Percentiles rank a stretch among this genome's conserved stretches.
Conservation (phyloP, 2,888 invertebrate genomes). For the Phengaris arion region DNA sequence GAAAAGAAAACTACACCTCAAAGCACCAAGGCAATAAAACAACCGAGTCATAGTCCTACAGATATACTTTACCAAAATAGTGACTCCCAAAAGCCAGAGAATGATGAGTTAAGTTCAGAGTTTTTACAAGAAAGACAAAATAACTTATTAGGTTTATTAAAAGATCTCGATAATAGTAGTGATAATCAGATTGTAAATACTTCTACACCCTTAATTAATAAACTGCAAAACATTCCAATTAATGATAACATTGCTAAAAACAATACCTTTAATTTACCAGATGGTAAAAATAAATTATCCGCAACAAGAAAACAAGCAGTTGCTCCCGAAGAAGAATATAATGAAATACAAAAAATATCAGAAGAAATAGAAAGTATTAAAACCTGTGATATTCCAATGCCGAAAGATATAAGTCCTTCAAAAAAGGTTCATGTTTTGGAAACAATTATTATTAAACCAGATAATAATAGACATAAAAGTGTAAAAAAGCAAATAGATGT, state of each 20-base stretch:
- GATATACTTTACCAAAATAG: slow-evolving; percentile 50
- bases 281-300: slow-evolving; percentile 32
- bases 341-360: slow-evolving; percentile 43
- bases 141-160: slow-evolving; percentile 54
- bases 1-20: slow-evolving; percentile 41
- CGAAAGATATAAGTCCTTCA: slow-evolving; percentile 50
- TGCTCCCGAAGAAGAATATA: slow-evolving; percentile 41
- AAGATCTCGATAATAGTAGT: slow-evolving; percentile 51
- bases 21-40: slow-evolving; percentile 40
- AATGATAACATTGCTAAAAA: not conserved
- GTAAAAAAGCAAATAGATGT: slow-evolving; percentile 19
- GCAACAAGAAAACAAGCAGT: slow-evolving; percentile 37
- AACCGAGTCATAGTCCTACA: slow-evolving; percentile 49
- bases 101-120: slow-evolving; percentile 45
- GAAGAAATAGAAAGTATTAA: slow-evolving; percentile 48
- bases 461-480: slow-evolving; percentile 31
- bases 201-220: slow-evolving; percentile 40
- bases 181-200: slow-evolving; percentile 43
- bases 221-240: slow-evolving; percentile 1
- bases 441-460: slow-evolving; percentile 57
- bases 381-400: slow-evolving; percentile 38
- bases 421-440: slow-evolving; percentile 64
- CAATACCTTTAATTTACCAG: not conserved
- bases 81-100: slow-evolving; percentile 37
- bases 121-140: slow-evolving; percentile 55